Evolutionary conservation across 2,113 vertebrate genomes (phyloP).

Genomic region (Campylomormyrus tamandua): DNA sequence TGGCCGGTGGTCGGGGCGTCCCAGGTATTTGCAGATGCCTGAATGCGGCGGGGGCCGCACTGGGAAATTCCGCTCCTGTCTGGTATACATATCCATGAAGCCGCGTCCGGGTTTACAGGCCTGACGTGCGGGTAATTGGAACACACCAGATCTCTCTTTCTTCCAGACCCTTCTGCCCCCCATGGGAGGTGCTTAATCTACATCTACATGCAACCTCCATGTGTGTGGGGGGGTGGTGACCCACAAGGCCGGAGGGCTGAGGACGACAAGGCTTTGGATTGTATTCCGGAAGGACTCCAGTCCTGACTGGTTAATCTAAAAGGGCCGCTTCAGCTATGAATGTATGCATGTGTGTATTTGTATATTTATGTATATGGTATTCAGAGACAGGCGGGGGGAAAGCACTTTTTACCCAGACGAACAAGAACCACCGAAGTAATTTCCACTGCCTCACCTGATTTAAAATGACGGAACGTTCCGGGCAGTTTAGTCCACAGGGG

Average conservation of each 20-base stretch:
- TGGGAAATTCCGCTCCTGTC: slow-evolving; percentile 18
- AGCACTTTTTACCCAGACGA: background rate
- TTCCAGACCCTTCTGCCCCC: background rate
- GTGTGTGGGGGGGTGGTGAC: background rate
- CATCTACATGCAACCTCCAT: slow-evolving; percentile 14
- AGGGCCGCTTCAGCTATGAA: background rate
- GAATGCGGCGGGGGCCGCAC: background rate
- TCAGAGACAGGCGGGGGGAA: background rate
- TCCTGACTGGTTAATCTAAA: background rate
- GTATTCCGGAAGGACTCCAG: background rate
- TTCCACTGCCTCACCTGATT: background rate
- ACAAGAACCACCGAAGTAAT: background rate
- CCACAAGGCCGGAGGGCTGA: slow-evolving; percentile 8
- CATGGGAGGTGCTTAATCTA: slow-evolving; percentile 13
- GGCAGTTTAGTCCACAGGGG: background rate
- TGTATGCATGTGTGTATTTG: slow-evolving; percentile 2
- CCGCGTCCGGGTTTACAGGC: background rate
- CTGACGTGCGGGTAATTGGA: slow-evolving; percentile 17
- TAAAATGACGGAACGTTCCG: background rate
- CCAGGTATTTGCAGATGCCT: slow-evolving; percentile 3
- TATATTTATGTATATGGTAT: slow-evolving; percentile 4
- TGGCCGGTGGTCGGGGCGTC: background rate
- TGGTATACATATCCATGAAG: slow-evolving; percentile 29
- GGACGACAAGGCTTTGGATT: background rate
- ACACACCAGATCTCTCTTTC: background rate